Conservation (phyloP, 2,113 vertebrate species). For the Globicephala melas region DNA sequence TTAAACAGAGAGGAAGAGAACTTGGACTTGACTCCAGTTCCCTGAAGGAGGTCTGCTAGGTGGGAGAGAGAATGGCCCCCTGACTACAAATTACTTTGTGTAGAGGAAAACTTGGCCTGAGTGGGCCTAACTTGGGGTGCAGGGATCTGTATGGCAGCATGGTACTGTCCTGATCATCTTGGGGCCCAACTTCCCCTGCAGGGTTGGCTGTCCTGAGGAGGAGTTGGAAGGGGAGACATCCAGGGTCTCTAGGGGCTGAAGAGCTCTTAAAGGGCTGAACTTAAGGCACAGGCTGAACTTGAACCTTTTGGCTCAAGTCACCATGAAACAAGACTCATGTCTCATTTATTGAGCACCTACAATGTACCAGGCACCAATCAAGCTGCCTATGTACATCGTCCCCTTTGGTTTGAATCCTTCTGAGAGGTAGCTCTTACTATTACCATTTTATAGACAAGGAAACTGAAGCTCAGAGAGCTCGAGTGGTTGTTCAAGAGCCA, state of each 20-base stretch:
- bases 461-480: neutral
- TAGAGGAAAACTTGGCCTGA: neutral
- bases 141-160: accelerated
- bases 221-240: neutral
- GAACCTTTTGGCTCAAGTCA: neutral
- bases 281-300: neutral
- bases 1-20: neutral
- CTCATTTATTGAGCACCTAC: neutral
- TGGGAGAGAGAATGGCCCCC: neutral
- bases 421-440: neutral
- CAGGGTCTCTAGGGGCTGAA: neutral
- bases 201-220: neutral
- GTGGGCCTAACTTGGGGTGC: neutral
- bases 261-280: neutral
- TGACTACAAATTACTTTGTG: neutral
- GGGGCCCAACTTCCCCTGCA: neutral
- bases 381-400: neutral
- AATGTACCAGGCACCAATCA: neutral
- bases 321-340: neutral
- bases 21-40: neutral
- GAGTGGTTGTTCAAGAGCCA: neutral
- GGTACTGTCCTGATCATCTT: neutral
- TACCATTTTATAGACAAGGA: neutral
- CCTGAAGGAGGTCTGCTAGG: neutral
- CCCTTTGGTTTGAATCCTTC: neutral